phyloP scores from a whole-genome alignment of 2,113 vertebrate species.

The Silurus meridionalis region DNA sequence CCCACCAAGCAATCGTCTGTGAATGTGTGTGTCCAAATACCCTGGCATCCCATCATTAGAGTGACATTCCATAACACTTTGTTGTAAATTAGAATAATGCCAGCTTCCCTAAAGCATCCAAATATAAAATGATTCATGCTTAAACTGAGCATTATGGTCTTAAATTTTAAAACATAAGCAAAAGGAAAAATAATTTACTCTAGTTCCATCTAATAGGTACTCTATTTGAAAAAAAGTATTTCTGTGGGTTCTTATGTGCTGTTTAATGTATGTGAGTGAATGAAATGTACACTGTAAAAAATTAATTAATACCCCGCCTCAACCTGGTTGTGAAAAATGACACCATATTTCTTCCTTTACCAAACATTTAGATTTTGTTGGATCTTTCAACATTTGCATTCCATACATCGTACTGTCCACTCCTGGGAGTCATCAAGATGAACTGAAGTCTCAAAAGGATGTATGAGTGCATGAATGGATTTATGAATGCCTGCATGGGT shows the following conservation, averaged over 20 bases:
- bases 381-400: background rate
- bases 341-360: conserved; percentile 37
- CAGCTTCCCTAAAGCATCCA: background rate
- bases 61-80: background rate
- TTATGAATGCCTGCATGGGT: background rate
- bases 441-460: background rate
- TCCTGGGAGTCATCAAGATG: background rate
- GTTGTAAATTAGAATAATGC: conserved; percentile 15
- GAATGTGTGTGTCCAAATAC: background rate
- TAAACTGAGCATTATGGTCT: background rate
- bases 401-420: background rate
- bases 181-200: background rate
- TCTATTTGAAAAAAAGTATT: background rate
- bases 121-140: background rate
- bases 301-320: conserved; percentile 15
- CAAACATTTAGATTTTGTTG: background rate
- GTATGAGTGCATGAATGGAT: conserved; percentile 14
- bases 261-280: background rate
- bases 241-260: background rate
- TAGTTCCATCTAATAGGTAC: background rate
- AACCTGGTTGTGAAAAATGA: conserved; percentile 21
- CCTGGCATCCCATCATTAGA: conserved; percentile 4
- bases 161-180: background rate
- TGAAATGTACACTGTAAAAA: conserved; percentile 11
- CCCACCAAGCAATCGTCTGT: background rate